These are phyloP conservation scores for Brotula barbata DNA, from an alignment of 2,797 vertebrate genomes.

Conservation along the genomic window DNA sequence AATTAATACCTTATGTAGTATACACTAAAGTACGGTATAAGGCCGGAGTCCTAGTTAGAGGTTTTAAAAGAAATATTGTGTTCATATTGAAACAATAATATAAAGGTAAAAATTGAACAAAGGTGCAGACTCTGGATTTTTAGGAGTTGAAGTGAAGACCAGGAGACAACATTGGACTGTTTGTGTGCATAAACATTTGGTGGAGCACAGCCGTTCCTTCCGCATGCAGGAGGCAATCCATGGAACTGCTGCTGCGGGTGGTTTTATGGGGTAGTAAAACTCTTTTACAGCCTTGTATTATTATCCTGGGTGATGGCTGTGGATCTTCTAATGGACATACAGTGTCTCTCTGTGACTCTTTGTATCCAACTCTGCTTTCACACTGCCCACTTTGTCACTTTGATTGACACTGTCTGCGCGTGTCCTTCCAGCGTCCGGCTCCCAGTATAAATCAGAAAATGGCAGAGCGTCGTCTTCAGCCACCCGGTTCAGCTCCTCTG, in stretches of 20 bases:
- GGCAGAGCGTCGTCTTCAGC: slow-evolving; percentile 55
- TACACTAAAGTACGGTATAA: too few species aligned
- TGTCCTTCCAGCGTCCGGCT: slow-evolving; percentile 62
- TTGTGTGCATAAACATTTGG: too few species aligned
- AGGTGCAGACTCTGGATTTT: too few species aligned
- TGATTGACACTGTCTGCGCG: not conserved
- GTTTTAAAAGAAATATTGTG: not conserved
- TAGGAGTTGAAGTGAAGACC: too few species aligned
- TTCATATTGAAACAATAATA: not conserved
- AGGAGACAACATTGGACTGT: too few species aligned
- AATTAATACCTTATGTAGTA: too few species aligned
- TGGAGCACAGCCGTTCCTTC: too few species aligned
- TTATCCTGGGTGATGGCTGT: not conserved
- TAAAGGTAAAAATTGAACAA: too few species aligned
- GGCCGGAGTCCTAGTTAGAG: too few species aligned
- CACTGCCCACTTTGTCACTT: not conserved
- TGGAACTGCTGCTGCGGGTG: not conserved
- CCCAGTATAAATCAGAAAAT: slow-evolving; percentile 65
- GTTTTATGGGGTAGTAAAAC: slow-evolving; percentile 7
- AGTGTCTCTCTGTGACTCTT: not conserved
- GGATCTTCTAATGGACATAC: not conserved
- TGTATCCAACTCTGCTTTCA: not conserved
- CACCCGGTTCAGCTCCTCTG: slow-evolving; percentile 60
- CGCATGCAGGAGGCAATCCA: not conserved
- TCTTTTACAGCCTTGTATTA: not conserved